These are phyloP conservation scores for Polypedilum pembai DNA, from an alignment of 1,140 invertebrate species.

Conservation along the genomic window DNA sequence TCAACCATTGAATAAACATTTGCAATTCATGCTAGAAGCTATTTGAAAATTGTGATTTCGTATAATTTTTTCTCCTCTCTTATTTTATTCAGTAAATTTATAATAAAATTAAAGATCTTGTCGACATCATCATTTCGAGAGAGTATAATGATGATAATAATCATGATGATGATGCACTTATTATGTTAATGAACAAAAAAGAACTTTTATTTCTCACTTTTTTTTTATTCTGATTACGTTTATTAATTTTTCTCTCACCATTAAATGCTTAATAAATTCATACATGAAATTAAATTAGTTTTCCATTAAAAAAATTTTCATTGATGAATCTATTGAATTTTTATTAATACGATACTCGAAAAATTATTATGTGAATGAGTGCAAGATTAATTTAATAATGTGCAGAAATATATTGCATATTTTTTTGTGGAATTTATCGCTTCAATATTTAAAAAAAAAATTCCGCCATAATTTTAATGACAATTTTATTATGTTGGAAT, in stretches of 20 bases:
- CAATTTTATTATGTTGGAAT: too few species aligned
- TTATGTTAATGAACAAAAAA: constrained; percentile 14
- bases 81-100: too few species aligned
- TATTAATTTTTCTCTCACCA: not conserved
- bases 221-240: not conserved
- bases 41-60: too few species aligned
- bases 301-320: not conserved
- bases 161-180: constrained; percentile 11
- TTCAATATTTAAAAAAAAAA: not conserved
- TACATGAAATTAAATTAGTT: constrained; percentile 11
- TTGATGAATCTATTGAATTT: not conserved
- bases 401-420: not conserved
- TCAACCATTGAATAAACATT: too few species aligned
- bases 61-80: too few species aligned
- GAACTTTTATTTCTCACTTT: not conserved
- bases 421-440: not conserved
- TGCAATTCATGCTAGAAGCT: too few species aligned
- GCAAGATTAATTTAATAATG: constrained; percentile 7
- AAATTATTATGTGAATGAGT: not conserved
- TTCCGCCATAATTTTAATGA: too few species aligned
- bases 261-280: not conserved
- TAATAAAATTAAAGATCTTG: not conserved
- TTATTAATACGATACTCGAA: not conserved
- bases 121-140: not conserved
- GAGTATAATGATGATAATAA: not conserved